Evolutionary conservation across 2,797 vertebrate genomes (phyloP).

Genomic region (Sorex maritimensis): DNA sequence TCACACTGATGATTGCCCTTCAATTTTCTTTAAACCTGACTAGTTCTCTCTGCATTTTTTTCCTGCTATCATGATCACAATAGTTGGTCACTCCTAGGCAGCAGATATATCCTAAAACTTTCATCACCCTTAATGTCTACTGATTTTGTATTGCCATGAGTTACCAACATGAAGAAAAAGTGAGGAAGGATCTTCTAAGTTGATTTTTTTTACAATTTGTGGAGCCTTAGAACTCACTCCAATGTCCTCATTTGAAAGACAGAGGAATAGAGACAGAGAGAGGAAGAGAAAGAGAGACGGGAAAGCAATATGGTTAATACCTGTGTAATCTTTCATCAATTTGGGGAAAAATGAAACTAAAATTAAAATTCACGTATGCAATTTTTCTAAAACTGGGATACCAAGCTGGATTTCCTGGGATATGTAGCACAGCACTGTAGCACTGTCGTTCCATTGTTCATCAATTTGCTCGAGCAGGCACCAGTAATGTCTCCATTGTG

Average conservation of each 20-base stretch:
- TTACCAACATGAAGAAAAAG: not conserved
- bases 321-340: not conserved
- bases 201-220: not conserved
- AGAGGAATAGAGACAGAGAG: not conserved
- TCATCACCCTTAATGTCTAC: not conserved
- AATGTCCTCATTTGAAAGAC: conserved; percentile 2
- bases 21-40: conserved; percentile 32
- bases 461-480: too few species aligned
- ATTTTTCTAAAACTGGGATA: conserved; percentile 54
- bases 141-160: not conserved
- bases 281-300: too few species aligned
- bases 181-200: not conserved
- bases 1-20: conserved; percentile 33
- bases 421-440: not conserved
- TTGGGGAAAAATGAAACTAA: conserved; percentile 18
- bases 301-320: conserved; percentile 23
- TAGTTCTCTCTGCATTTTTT: conserved; percentile 22
- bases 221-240: not conserved
- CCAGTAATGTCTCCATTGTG: too few species aligned
- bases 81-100: not conserved
- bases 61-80: not conserved
- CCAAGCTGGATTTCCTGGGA: not conserved
- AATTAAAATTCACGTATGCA: conserved; percentile 32
- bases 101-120: not conserved
- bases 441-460: too few species aligned